Base-by-base conservation (phyloP, 2,113 vertebrate species). In the Verasper variegatus region DNA sequence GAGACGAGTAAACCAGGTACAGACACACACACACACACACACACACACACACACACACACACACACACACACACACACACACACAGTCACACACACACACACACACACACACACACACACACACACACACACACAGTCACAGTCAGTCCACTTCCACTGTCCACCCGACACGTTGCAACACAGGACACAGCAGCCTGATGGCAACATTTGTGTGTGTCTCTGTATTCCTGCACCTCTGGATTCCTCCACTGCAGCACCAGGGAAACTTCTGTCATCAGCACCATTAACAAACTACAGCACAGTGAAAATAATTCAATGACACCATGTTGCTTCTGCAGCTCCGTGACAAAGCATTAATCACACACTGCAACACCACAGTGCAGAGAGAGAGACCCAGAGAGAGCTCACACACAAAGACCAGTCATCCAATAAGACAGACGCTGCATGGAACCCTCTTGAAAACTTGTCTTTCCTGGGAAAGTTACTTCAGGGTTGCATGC, bases 281-380 rank as follows among this genome's bases (percentile, higher is more conserved):
- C 3, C 24, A 17, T 58, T 27, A 58, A 27, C 56, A 7, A n/a
- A 27, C 15, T 4, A 27, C 56, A 58, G 56, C 20, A n/a, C 26
- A 5, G 23, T 58, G 56, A 6, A 58, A 6, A 27, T 26, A 58
- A 58, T 23, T 58, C 24, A 17, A 12, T 2, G 23, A 57, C 21
- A 58, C 23, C 12, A 12, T 56, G 56, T 27, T 18, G 24, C 13
- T 14, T 8, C 47, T 51, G 55, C 14, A 26, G 55, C 55, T 31
- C 57, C 9, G 10, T 20, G 31, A 11, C 57, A 35, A 10, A 24
- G 5, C 49, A 80, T 78, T 64, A 52, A 65, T 80, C 69, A 60
- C 15, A 37, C 1, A 6, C 3, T 52, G 65, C 42, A 70, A 68
- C 35, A 37, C 12, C 69, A 31, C 40, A 35, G 20, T 21, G 20